phyloP scores from a whole-genome alignment of 2,888 invertebrate species.

The Drosophila algonquin region DNA sequence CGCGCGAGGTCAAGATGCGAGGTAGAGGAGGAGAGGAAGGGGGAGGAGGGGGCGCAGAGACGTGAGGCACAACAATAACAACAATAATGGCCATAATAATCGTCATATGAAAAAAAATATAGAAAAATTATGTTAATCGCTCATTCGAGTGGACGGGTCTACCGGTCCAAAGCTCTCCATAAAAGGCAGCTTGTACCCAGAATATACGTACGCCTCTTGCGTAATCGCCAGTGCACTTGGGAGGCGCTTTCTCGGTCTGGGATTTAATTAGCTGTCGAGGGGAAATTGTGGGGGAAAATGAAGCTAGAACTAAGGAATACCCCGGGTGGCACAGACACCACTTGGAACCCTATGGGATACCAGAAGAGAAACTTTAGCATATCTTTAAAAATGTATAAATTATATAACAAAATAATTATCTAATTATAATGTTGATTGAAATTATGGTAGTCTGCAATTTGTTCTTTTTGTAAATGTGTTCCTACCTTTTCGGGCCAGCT shows the following conservation, averaged over 20 bases:
- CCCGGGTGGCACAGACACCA: neutral
- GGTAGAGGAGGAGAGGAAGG: neutral
- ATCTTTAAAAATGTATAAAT: too few relatives aligned
- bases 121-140: conserved; percentile 69
- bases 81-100: conserved; percentile 50
- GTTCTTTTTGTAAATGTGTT: too few relatives aligned
- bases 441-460: too few relatives aligned
- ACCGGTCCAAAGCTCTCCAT: neutral
- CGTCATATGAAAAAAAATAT: conserved; percentile 63
- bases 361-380: too few relatives aligned
- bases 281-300: neutral
- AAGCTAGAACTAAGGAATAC: neutral
- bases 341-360: too few relatives aligned
- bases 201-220: neutral
- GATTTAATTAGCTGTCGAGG: conserved; percentile 52
- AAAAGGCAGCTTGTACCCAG: neutral
- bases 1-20: conserved; percentile 38
- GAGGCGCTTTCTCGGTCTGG: conserved; percentile 33
- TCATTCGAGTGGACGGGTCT: conserved; percentile 8
- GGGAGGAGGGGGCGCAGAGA: conserved; percentile 23
- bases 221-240: neutral
- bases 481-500: too few relatives aligned
- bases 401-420: too few relatives aligned
- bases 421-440: too few relatives aligned
- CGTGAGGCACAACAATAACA: neutral